Conservation (phyloP, 2,113 vertebrate genomes). For the Alexandromys fortis region DNA sequence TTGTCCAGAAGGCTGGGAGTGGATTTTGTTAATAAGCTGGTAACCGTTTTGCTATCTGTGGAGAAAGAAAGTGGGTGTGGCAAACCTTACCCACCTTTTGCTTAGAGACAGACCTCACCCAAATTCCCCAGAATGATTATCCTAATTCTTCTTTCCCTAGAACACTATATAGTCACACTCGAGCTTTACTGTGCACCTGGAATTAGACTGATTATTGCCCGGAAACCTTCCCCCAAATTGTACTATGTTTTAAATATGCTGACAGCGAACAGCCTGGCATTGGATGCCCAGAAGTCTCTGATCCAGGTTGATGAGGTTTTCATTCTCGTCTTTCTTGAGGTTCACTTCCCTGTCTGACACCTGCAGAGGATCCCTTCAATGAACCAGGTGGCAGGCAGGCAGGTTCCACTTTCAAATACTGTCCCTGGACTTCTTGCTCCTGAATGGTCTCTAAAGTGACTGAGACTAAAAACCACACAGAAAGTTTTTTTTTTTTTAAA, state of each 20-base stretch:
- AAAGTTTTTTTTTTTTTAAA: slow-evolving; percentile 10
- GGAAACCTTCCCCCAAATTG: background rate
- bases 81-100: background rate
- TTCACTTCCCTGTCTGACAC: background rate
- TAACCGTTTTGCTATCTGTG: background rate
- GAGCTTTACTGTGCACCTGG: background rate
- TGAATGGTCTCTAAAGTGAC: background rate
- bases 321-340: background rate
- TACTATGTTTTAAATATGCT: background rate
- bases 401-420: background rate
- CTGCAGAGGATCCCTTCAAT: background rate
- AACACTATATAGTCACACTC: background rate
- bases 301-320: background rate
- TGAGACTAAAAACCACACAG: background rate
- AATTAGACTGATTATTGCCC: background rate
- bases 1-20: background rate
- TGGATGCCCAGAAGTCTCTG: background rate
- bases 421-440: background rate
- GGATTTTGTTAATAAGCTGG: background rate
- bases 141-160: background rate
- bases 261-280: background rate
- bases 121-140: background rate
- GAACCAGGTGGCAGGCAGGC: background rate
- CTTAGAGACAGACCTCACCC: background rate
- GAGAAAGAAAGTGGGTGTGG: background rate